Evolutionary conservation across 1,140 invertebrate genomes (phyloP).

Genomic region (Drosophila nikananu): DNA sequence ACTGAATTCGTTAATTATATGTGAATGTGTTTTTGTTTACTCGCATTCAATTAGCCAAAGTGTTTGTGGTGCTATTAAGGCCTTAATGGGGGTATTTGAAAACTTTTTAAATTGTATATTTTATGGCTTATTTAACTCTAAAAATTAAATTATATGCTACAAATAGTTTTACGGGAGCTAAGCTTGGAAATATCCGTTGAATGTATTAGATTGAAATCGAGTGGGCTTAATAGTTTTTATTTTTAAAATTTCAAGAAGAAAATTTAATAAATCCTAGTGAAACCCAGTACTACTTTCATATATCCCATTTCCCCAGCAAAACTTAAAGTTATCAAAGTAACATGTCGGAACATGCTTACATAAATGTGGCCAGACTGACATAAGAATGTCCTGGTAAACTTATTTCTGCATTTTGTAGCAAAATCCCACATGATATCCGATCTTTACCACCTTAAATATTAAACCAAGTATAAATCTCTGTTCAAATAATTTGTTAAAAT

Average conservation of each 20-base stretch:
- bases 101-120: background rate
- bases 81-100: background rate
- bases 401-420: background rate
- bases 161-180: background rate
- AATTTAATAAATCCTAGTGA: too few relatives aligned
- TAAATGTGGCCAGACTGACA: background rate
- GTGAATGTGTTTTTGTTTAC: background rate
- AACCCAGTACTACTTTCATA: too few relatives aligned
- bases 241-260: too few relatives aligned
- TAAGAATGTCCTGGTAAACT: background rate
- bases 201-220: too few relatives aligned
- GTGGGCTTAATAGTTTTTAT: background rate
- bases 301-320: too few relatives aligned
- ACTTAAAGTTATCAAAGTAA: background rate
- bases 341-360: background rate
- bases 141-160: background rate
- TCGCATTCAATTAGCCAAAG: background rate
- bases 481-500: slow-evolving; percentile 29
- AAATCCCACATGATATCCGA: background rate
- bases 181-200: background rate
- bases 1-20: background rate
- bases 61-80: background rate
- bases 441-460: background rate
- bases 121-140: background rate
- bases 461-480: background rate